These are phyloP conservation scores for Mycalesis mineus DNA, from an alignment of 2,888 invertebrate genomes.

Conservation along the genomic window DNA sequence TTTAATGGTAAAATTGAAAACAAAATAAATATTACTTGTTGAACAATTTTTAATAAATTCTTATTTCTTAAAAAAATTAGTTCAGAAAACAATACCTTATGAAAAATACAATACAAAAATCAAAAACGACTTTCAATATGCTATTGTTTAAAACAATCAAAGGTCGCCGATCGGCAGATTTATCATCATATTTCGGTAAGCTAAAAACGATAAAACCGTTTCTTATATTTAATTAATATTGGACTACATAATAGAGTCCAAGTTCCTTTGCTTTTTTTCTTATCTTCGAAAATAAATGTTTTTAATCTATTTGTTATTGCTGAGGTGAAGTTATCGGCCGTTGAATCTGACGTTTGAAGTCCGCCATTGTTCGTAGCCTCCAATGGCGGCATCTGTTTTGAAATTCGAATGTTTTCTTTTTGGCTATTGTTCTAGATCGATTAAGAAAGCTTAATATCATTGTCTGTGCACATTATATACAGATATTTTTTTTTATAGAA, in stretches of 20 bases:
- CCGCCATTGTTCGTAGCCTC: constrained; percentile 56
- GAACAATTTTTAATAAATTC: too few species aligned
- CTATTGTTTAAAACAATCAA: not conserved
- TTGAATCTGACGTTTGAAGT: constrained; percentile 65
- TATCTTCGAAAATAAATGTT: not conserved
- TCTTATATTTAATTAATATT: not conserved
- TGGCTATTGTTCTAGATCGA: constrained; percentile 46
- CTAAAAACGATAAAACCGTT: not conserved
- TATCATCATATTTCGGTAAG: not conserved
- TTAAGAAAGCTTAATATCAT: not conserved
- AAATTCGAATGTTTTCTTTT: constrained; percentile 59
- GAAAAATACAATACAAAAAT: not conserved
- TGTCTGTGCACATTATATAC: too few species aligned
- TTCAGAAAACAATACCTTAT: too few species aligned
- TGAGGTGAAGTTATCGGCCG: constrained; percentile 47
- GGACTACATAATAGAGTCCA: not conserved
- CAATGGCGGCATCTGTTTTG: constrained; percentile 59
- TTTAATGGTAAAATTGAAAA: too few species aligned
- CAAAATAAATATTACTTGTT: too few species aligned
- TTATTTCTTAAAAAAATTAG: too few species aligned
- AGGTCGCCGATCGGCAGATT: not conserved
- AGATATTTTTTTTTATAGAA: too few species aligned
- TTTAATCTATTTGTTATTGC: constrained; percentile 2
- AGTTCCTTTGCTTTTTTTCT: not conserved
- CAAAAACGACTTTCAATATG: too few species aligned